Base-by-base conservation (phyloP, 2,113 vertebrate species). In the Mixornis gularis region DNA sequence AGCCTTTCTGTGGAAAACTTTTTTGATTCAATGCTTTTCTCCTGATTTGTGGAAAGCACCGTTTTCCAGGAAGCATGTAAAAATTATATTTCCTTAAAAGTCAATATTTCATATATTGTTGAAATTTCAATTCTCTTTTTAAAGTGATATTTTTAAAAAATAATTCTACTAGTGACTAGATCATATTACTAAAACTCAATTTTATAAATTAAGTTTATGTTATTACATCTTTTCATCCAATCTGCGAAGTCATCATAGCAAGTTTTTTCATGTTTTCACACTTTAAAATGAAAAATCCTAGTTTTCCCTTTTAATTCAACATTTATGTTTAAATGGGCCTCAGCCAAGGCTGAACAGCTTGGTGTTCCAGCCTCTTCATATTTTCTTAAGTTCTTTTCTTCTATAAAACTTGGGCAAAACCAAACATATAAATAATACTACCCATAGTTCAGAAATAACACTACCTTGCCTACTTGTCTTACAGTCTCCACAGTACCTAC, bases 71-170 rank as follows among this genome's bases (percentile, higher is more conserved):
- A 13, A 58, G 3, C 2, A 52, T 12, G 6, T 16, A 44, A 25
- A 78, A 73, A 44, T 17, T 19, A 12, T 26, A 14, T 51, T 76
- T 44, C n/a, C 12, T 65, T 40, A 53, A 81, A 70, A 51, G 8
- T 1, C 1, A 22, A 0, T 19, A 43, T 70, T 86, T 80, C n/a
- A 18, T 38, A 9, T 29, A 46, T 24, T 2, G 2, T 48, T 69
- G 4, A 84, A 73, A 44, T 62, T 94, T 87, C 16, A 52, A 16
- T 43, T 8, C 3, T 43, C 12, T 79, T 48, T 83, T 65, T 43
- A 38, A 86, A 46, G 2, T 3, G 3, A 12, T 38, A 46, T 70
- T 79, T 92, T n/a, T 0, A 10, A 52, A 89, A 40, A 41, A 7
- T n/a, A 43, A 3, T 29, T 73, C 11, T 56, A 46, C 7, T 29